These are phyloP conservation scores for Toxotes chatareus DNA, from an alignment of 2,113 vertebrate genomes.

Conservation along the genomic window DNA sequence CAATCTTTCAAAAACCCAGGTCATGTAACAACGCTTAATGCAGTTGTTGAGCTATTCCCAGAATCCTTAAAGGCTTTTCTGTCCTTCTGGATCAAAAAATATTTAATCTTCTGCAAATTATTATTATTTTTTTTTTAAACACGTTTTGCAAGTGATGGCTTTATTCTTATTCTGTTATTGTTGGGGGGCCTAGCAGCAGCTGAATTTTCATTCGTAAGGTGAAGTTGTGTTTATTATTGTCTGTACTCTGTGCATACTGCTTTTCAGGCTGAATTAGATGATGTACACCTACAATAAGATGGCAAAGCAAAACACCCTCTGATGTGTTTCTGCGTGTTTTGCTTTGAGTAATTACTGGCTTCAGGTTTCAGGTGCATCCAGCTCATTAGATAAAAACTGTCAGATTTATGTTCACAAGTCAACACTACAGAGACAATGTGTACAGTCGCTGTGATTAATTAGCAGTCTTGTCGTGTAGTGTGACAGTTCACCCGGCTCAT, in stretches of 20 bases:
- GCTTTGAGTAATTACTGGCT: conserved; percentile 16
- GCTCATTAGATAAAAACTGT: neutral
- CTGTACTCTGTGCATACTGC: neutral
- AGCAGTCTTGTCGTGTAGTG: conserved; percentile 70
- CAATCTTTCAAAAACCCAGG: neutral
- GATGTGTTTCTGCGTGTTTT: neutral
- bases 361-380: conserved; percentile 17
- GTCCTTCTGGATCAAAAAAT: no score
- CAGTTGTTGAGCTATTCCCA: neutral
- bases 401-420: conserved; percentile 37
- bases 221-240: neutral
- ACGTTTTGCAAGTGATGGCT: neutral
- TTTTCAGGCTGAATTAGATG: neutral
- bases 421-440: conserved; percentile 18
- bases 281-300: neutral
- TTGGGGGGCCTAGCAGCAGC: neutral
- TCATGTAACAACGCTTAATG: neutral
- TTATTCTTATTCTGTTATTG: no score
- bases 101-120: no score
- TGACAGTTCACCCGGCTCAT: conserved; percentile 64
- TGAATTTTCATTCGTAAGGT: neutral
- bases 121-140: no score
- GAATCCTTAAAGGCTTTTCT: neutral
- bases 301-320: neutral
- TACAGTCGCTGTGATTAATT: conserved; percentile 71